Evolutionary conservation across 1,140 invertebrate genomes (phyloP), one percentile per base, ranked within the genome.

Genomic region (Diachasmimorpha longicaudata): DNA sequence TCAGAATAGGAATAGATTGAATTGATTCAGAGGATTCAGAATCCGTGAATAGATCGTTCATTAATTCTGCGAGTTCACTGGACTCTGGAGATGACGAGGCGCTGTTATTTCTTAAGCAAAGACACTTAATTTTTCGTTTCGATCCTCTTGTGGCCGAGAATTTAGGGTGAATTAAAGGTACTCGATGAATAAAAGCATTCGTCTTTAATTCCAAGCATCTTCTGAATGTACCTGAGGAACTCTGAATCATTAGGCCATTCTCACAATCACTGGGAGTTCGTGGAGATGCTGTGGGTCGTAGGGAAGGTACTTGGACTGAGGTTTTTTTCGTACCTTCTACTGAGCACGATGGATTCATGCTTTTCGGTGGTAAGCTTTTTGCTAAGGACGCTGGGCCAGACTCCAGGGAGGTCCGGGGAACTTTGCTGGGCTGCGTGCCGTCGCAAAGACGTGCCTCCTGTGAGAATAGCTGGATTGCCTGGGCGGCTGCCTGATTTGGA

Each of bases 401-500:
- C 36, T 87, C 87, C 75, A 87, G 80, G n/a, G 86, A 86, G 16
- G 93, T 93, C 78, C 92, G 89, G 42, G 93, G 90, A 66, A 95
- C 92, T 91, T 95, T 96, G 80, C 91, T 92, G 11, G 93, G 93
- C 78, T 93, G 91, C 1, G 88, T 86, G 75, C 89, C 90, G 84
- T 96, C 94, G 88, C 96, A 97, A 21, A 97, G 90, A 80, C 91
- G 90, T 31, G 95, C 96, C 85, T 96, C 96, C 84, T 94, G 91
- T 48, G 94, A 94, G 84, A 96, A 96, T 63, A 98, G 90, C 81
- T 95, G 93, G 76, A 98, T 93, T 4, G 96, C 96, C 81, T 94
- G 92, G 13, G 94, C 94, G 25, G 96, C 96, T 69, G 96, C 95
- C 89, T 96, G 93, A 91, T 98, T 96, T 79, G 95, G 93, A 23